phyloP scores from a whole-genome alignment of 1,140 invertebrate genomes.

The Drosophila melanica region DNA sequence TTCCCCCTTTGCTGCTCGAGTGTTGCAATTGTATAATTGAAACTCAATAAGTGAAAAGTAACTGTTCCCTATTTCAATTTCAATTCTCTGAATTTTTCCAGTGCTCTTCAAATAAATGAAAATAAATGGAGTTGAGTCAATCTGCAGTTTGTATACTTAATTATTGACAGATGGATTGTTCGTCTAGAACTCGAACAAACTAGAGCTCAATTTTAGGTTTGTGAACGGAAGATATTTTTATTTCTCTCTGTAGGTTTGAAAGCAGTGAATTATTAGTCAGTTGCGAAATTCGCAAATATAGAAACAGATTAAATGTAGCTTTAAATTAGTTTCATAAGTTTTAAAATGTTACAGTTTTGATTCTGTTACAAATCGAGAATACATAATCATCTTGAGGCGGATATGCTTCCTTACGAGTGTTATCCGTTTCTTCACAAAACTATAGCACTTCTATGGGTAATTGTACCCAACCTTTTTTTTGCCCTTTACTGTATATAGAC shows the following conservation, averaged over 20 bases:
- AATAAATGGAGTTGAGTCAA: not conserved
- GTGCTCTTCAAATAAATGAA: not conserved
- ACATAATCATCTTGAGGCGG: too few relatives aligned
- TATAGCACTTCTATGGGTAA: too few relatives aligned
- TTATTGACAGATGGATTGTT: not conserved
- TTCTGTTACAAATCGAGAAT: too few relatives aligned
- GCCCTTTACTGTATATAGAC: not conserved
- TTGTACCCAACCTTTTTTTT: not conserved
- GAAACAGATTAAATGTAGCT: too few relatives aligned
- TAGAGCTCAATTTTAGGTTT: not conserved
- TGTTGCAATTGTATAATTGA: slow-evolving; percentile 42
- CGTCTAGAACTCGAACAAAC: not conserved
- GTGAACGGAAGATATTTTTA: not conserved
- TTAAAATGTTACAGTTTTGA: too few relatives aligned
- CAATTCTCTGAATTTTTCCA: slow-evolving; percentile 29
- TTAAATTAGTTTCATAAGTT: too few relatives aligned
- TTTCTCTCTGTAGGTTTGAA: not conserved
- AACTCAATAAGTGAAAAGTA: slow-evolving; percentile 16
- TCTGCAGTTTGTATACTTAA: not conserved
- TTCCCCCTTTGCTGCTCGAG: slow-evolving; percentile 6
- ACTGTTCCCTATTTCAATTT: slow-evolving; percentile 13
- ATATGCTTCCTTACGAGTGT: too few relatives aligned
- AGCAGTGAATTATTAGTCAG: too few relatives aligned
- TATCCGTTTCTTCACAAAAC: too few relatives aligned
- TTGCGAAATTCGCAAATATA: too few relatives aligned